Evolutionary conservation across 1,140 invertebrate genomes (phyloP).

Genomic region (Leptopilina clavipes): DNA sequence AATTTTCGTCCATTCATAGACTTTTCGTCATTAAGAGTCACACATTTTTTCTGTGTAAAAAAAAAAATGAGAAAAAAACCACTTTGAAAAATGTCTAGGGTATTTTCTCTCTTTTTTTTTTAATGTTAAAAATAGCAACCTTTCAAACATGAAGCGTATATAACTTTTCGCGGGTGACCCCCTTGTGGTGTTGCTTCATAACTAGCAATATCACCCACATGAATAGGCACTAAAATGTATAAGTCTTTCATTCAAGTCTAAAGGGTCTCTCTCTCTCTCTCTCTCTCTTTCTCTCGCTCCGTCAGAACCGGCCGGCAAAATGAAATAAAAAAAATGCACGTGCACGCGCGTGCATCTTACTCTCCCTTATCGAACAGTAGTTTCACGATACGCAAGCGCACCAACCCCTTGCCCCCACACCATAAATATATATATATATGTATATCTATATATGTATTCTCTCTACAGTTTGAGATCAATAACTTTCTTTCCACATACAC

Average conservation of each 20-base stretch:
- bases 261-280: background rate
- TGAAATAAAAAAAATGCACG: constrained; percentile 28
- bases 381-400: constrained; percentile 36
- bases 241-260: constrained; percentile 27
- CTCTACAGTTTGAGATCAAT: constrained; percentile 33
- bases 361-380: constrained; percentile 33
- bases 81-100: background rate
- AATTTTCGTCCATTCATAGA: too few relatives aligned
- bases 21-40: background rate
- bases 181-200: background rate
- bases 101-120: background rate
- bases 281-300: background rate
- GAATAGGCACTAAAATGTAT: constrained; percentile 26
- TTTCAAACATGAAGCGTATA: background rate
- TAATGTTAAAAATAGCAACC: background rate
- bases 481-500: constrained; percentile 24
- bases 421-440: constrained; percentile 34
- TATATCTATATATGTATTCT: too few relatives aligned
- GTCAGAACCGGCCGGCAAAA: constrained; percentile 28
- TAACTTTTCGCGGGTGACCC: constrained; percentile 16
- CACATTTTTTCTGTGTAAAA: background rate
- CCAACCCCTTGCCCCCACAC: constrained; percentile 14
- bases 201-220: constrained; percentile 25
- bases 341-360: constrained; percentile 33
- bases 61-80: background rate